Percentiles rank a stretch among this genome's conserved stretches.
Conservation (phyloP, 2,888 invertebrate species). For the Watsonalla cultraria region DNA sequence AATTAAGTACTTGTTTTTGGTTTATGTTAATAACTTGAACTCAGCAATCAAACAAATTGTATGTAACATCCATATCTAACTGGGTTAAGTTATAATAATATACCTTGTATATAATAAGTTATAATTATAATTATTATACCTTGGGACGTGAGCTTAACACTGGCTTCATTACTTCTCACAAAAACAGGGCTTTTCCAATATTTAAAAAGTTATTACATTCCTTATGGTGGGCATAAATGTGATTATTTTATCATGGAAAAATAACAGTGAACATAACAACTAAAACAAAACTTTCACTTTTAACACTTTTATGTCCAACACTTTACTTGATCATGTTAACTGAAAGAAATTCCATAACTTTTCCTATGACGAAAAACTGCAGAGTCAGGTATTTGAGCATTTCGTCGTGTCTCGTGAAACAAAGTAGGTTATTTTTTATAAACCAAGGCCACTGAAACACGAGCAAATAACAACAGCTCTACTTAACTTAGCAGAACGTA, state of each 20-base stretch:
- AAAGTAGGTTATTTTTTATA: slow-evolving; percentile 46
- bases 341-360: slow-evolving; percentile 15
- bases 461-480: slow-evolving; percentile 29
- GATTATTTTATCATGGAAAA: slow-evolving; percentile 2
- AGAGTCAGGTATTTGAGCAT: slow-evolving; percentile 10
- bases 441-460: slow-evolving; percentile 53
- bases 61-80: too few species aligned
- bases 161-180: too few species aligned
- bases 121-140: too few species aligned
- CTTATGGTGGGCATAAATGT: too few species aligned
- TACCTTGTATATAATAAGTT: too few species aligned
- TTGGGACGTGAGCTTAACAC: too few species aligned
- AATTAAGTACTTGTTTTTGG: too few species aligned
- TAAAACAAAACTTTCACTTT: slow-evolving; percentile 25
- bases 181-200: too few species aligned
- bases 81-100: too few species aligned
- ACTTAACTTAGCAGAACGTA: slow-evolving; percentile 6
- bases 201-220: too few species aligned
- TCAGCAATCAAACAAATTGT: too few species aligned
- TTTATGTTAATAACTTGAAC: too few species aligned
- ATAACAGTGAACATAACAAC: slow-evolving; percentile 11
- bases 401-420: slow-evolving; percentile 14
- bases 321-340: slow-evolving; percentile 2
- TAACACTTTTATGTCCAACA: slow-evolving; percentile 8
- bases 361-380: slow-evolving; percentile 10